Evolutionary conservation across 1,140 invertebrate genomes (phyloP).

Genomic region (Coenobita brevimanus): DNA sequence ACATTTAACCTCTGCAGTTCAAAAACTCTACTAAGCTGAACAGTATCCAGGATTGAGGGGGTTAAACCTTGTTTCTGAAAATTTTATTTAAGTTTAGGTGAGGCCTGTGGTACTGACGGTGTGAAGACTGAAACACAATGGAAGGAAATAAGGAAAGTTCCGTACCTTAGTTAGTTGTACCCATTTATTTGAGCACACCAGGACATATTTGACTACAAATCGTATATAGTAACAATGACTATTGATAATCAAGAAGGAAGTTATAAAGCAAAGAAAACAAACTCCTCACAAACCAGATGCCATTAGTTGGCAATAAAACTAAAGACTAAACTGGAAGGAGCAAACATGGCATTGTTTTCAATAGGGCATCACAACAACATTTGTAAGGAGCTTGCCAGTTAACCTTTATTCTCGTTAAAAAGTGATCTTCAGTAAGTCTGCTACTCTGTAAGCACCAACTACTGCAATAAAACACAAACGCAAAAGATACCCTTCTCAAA

Average conservation of each 20-base stretch:
- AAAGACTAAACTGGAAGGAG: conserved; percentile 66
- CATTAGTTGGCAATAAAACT: conserved; percentile 57
- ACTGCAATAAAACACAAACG: conserved; percentile 61
- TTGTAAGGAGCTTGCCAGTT: conserved; percentile 65
- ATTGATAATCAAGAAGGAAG: conserved; percentile 66
- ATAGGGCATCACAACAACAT: conserved; percentile 60
- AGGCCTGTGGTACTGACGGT: too few relatives aligned
- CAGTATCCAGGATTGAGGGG: too few relatives aligned
- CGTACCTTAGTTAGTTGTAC: conserved; percentile 55
- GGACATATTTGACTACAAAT: conserved; percentile 68
- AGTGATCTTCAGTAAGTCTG: conserved; percentile 47
- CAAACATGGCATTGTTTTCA: conserved; percentile 61
- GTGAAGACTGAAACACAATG: neutral
- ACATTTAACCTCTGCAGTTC: too few relatives aligned
- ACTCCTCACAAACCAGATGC: conserved; percentile 66
- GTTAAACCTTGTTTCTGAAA: too few relatives aligned
- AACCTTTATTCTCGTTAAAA: conserved; percentile 63
- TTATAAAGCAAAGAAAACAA: conserved; percentile 68
- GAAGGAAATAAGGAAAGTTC: neutral
- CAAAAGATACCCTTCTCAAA: conserved; percentile 54
- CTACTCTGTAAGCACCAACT: conserved; percentile 68
- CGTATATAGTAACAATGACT: conserved; percentile 68
- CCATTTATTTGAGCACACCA: conserved; percentile 66
- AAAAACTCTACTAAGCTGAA: too few relatives aligned
- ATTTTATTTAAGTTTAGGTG: too few relatives aligned